Conservation (phyloP, 2,113 vertebrate genomes). For the Okapia johnstoni region DNA sequence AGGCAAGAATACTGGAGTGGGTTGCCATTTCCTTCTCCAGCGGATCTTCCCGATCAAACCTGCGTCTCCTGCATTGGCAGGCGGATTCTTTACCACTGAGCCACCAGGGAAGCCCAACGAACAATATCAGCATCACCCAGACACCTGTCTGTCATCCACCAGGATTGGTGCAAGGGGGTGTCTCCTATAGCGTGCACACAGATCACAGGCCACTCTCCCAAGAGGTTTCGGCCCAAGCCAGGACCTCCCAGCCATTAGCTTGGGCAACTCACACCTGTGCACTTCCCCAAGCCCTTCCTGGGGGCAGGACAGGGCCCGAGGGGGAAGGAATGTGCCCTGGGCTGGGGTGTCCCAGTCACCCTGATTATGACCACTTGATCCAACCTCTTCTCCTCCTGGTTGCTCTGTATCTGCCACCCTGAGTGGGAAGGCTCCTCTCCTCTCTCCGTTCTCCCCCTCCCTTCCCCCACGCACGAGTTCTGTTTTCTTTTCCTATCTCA, state of each 20-base stretch:
- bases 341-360: fast-evolving
- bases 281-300: background rate
- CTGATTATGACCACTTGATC: background rate
- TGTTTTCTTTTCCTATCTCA: background rate
- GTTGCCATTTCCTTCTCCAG: background rate
- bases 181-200: background rate
- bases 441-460: background rate
- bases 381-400: background rate
- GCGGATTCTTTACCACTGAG: background rate
- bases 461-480: background rate
- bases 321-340: background rate
- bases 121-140: background rate
- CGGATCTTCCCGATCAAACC: background rate
- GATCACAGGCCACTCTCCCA: background rate
- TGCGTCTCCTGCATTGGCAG: background rate
- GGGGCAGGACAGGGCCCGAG: background rate
- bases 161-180: background rate
- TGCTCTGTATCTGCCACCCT: background rate
- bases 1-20: background rate
- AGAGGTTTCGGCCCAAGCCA: background rate
- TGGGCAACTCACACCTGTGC: background rate
- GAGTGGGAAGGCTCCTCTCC: background rate
- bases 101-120: fast-evolving
- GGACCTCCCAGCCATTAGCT: background rate
- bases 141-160: background rate